These are phyloP conservation scores for Scaptomyza graminum DNA, from an alignment of 1,140 invertebrate species.

Conservation along the genomic window DNA sequence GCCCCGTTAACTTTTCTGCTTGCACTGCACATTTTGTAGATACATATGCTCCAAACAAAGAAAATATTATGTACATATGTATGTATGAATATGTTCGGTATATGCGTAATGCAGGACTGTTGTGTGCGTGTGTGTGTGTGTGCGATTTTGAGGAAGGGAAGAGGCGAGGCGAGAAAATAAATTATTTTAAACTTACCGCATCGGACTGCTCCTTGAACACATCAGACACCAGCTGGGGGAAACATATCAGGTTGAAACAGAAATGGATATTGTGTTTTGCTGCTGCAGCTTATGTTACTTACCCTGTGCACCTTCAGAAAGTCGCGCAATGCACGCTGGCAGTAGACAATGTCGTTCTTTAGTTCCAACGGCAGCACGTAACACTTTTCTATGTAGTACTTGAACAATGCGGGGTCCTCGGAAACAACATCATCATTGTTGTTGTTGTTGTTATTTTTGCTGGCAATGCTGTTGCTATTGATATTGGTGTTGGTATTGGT, in stretches of 20 bases:
- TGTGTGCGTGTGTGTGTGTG: background rate
- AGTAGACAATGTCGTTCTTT: slow-evolving; percentile 80
- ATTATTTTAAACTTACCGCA: slow-evolving; percentile 60
- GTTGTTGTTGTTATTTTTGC: slow-evolving; percentile 17
- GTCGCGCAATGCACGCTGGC: slow-evolving; percentile 74
- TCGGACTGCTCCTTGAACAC: slow-evolving; percentile 73
- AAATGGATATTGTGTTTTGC: slow-evolving; percentile 10
- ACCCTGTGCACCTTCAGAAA: slow-evolving; percentile 81
- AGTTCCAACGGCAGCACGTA: slow-evolving; percentile 74
- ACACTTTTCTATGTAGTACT: slow-evolving; percentile 69
- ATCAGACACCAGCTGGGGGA: slow-evolving; percentile 70
- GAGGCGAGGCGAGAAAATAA: background rate
- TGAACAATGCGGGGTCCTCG: slow-evolving; percentile 44
- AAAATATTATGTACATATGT: slow-evolving; percentile 16
- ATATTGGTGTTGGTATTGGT: slow-evolving; percentile 19
- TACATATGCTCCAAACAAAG: slow-evolving; percentile 50
- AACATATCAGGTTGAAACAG: slow-evolving; percentile 14
- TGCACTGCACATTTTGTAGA: slow-evolving; percentile 15
- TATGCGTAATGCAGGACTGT: slow-evolving; percentile 12
- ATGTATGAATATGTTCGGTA: background rate
- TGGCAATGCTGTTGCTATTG: background rate
- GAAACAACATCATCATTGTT: slow-evolving; percentile 22
- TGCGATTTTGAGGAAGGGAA: too few species aligned
- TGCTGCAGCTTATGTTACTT: slow-evolving; percentile 33
- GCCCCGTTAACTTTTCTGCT: slow-evolving; percentile 5